Percentiles rank a stretch among this genome's conserved stretches.
These are phyloP conservation scores for Spongilla lacustris DNA, from an alignment of 37 sponge, comb jelly and placozoan genomes.

Conservation along the genomic window DNA sequence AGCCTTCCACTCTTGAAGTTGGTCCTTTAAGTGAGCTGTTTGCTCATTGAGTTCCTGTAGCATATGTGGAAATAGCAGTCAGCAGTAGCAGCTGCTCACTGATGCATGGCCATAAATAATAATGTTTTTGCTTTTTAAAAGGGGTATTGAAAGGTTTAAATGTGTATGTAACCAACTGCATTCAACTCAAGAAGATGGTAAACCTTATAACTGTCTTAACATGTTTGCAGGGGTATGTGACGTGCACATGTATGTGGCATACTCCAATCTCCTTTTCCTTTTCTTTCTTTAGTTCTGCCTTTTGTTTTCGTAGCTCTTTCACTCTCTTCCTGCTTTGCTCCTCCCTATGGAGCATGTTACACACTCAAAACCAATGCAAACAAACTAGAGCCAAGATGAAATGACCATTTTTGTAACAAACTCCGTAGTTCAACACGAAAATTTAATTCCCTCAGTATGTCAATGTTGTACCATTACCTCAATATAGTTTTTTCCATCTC, in stretches of 20 bases:
- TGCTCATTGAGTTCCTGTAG: conserved; percentile 81
- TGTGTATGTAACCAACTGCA: not conserved
- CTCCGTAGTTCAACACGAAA: too few species aligned
- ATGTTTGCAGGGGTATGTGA: conserved; percentile 16
- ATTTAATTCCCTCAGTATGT: too few species aligned
- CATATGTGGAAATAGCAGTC: not conserved
- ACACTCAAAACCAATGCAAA: not conserved
- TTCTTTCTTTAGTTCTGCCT: conserved; percentile 59
- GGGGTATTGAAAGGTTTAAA: too few species aligned
- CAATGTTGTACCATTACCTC: conserved; percentile 27
- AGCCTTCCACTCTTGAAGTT: conserved; percentile 82
- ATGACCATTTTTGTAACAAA: too few species aligned
- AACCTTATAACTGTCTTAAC: too few species aligned
- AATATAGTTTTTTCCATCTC: conserved; percentile 62
- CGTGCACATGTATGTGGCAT: not conserved
- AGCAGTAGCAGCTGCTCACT: too few species aligned
- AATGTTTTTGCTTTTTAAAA: too few species aligned
- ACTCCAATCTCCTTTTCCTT: conserved; percentile 77
- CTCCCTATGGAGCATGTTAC: conserved; percentile 55
- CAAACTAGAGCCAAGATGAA: too few species aligned
- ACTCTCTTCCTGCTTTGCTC: conserved; percentile 77
- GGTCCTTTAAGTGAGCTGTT: conserved; percentile 93
- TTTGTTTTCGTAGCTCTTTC: conserved; percentile 63
- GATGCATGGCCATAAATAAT: too few species aligned
- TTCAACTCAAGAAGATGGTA: too few species aligned